A percentile compares a stretch with the other conserved stretches of the same genome.
Evolutionary conservation across 2,888 invertebrate species (phyloP).

Genomic region (Thera britannica): DNA sequence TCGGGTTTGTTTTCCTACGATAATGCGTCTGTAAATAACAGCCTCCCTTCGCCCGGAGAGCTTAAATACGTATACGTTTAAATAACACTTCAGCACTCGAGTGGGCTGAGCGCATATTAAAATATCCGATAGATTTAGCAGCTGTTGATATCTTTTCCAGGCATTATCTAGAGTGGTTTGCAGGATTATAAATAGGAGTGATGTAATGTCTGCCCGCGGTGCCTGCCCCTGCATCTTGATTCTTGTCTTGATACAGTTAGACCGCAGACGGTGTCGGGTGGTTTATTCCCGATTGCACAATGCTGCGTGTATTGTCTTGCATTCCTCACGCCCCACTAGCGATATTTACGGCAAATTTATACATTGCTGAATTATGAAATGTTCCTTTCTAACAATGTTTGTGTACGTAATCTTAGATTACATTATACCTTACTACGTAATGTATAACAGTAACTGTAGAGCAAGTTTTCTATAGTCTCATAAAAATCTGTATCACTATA

Average conservation of each 20-base stretch:
- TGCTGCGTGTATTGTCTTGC: constrained; percentile 47
- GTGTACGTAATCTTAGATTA: constrained; percentile 23
- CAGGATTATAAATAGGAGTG: constrained; percentile 49
- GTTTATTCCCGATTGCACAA: constrained; percentile 64
- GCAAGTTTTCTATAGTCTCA: constrained; percentile 7
- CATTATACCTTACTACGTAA: constrained; percentile 1
- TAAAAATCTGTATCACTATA: constrained; percentile 4
- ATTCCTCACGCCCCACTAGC: constrained; percentile 52
- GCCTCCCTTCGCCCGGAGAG: constrained; percentile 55
- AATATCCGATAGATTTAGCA: constrained; percentile 46
- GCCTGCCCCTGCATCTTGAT: constrained; percentile 20
- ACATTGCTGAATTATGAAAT: constrained; percentile 29
- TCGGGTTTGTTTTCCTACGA: constrained; percentile 70
- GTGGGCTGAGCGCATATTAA: constrained; percentile 49
- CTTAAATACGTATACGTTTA: constrained; percentile 68
- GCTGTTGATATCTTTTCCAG: constrained; percentile 53
- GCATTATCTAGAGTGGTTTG: constrained; percentile 53
- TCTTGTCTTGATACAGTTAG: constrained; percentile 48
- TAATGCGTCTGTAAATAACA: constrained; percentile 74
- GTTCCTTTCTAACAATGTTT: constrained; percentile 23
- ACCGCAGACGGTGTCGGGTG: constrained; percentile 59
- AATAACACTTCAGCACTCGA: constrained; percentile 66
- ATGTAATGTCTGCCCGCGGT: constrained; percentile 44
- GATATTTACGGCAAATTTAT: constrained; percentile 42
- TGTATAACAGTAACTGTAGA: neutral